Evolutionary conservation across 2,797 vertebrate genomes (phyloP), one percentile per base, ranked within the genome.

Genomic region (Coregonus ussuriensis): DNA sequence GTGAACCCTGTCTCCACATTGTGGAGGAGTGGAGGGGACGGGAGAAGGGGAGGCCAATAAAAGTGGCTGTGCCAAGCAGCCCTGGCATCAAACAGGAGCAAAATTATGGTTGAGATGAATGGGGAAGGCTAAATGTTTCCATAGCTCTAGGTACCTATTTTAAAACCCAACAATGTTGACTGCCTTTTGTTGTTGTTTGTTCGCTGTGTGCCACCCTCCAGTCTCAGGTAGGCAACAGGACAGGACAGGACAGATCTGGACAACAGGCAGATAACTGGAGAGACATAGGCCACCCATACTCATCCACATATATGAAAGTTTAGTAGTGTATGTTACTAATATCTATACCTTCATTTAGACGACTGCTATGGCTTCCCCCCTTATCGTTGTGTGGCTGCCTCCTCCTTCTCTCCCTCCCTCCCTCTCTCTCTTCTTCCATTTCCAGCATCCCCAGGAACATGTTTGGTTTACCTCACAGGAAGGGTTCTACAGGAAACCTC

Each of bases 401-500:
- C 47, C 4, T 54, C 59, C 71, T 56, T 47, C 66, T 41, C 65
- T 16, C n/a, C 67, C 54, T 51, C 52, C 35, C 67, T 71, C 47
- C 37, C 21, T 65, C 35, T 21, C 35, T 21, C 21, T 63, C 15
- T 16, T 14, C 59, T 53, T 37, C 56, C 76, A 74, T 78, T 81
- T 80, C 71, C 74, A 56, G 81, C 74, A 72, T 80, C 74, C 71
- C 62, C 47, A 74, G 78, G 82, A 85, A 81, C 75, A 80, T 53
- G 29, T 25, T 74, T 76, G 86, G 86, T 83, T 85, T 76, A 85
- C 85, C 83, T 83, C 82, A 84, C 81, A 85, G 82, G 85, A 85
- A 88, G 78, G 70, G 41, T 65, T 83, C 79, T 73, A 81, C 81
- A 79, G 74, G 81, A 82, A 82, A 78, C 67, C 68, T 83, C 85